Base-by-base conservation (phyloP, 1,140 invertebrate species). In the Berghia stephanieae region DNA sequence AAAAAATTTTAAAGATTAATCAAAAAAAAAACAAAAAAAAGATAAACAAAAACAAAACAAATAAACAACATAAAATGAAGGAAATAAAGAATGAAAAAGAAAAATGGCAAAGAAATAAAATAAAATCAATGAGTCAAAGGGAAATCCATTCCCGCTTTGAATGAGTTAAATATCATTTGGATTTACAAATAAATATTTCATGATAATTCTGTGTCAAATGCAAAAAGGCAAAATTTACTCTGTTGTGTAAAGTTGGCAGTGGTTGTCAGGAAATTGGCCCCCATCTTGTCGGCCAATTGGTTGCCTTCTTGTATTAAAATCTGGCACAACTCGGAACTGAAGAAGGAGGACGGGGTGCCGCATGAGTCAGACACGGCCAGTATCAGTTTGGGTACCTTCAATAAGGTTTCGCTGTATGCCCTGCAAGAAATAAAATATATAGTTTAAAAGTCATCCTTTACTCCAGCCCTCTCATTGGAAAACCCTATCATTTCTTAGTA, bases 391-490 rank as follows among this genome's bases (percentile, higher is more conserved):
- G 96, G 96, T 81, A 98, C 91, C 24, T 80, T 57, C 36, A 76
- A 94, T 89, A 98, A 96, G 89, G 96, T 96, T 90, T 94, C 94
- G 10, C 96, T 96, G 91, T 98, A 97, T 81, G 96, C 95, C 90
- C 95, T 96, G 83, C 16, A 91, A 31, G 57, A 63, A 31, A 63
- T 10, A 63, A 63, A 63, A 63, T 16, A 10, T 16, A 63, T 8
- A 63, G 27, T 31, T 21, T 63, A 31, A 63, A 63, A n/a, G n/a
- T n/a, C n/a, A n/a, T n/a, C n/a, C n/a, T n/a, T n/a, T n/a, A n/a
- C n/a, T n/a, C n/a, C n/a, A n/a, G n/a, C n/a, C n/a, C n/a, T n/a
- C n/a, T n/a, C n/a, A n/a, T n/a, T n/a, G n/a, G n/a, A n/a, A n/a
- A n/a, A n/a, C n/a, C n/a, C n/a, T n/a, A n/a, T n/a, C n/a, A n/a